These are phyloP conservation scores for Falco peregrinus DNA, from an alignment of 2,797 vertebrate genomes.

Conservation along the genomic window DNA sequence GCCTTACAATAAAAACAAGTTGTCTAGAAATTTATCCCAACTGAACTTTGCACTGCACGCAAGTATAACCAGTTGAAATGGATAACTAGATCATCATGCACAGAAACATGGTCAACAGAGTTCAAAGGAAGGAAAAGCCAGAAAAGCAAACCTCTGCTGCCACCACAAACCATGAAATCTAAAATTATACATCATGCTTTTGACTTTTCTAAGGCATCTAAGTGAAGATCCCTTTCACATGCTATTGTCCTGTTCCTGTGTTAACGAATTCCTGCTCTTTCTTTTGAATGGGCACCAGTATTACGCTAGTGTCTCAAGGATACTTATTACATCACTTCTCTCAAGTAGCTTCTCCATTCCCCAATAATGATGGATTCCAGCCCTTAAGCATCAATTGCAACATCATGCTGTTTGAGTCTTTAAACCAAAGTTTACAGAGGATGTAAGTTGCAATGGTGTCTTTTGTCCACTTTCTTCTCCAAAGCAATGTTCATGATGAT, in stretches of 20 bases:
- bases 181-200: neutral
- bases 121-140: neutral
- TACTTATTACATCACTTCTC: neutral
- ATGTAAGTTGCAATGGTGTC: neutral
- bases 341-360: neutral
- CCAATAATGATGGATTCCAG: neutral
- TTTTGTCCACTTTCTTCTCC: neutral
- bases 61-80: neutral
- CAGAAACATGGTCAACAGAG: neutral
- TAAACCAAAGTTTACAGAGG: neutral
- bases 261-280: neutral
- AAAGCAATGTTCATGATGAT: neutral
- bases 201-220: neutral
- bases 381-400: neutral
- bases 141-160: neutral
- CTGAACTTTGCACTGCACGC: neutral
- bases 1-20: neutral
- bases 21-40: neutral
- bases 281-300: neutral
- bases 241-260: neutral
- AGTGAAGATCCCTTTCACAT: neutral
- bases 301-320: neutral
- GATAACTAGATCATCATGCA: neutral
- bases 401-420: neutral
- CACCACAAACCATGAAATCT: neutral